Conservation (phyloP, 2,113 vertebrate species). For the Sapayoa aenigma region DNA sequence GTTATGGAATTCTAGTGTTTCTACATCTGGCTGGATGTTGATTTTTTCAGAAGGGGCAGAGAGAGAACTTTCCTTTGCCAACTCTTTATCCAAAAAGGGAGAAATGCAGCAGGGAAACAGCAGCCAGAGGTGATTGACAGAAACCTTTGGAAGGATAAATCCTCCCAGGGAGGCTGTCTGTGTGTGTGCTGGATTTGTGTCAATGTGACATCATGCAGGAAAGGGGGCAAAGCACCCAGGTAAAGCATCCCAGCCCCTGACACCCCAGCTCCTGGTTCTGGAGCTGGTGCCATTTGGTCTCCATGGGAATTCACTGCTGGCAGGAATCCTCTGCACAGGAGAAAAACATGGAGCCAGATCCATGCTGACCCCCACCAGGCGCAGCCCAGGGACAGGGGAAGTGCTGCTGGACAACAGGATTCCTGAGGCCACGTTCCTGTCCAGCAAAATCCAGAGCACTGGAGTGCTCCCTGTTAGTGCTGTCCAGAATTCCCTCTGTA, state of each 20-base stretch:
- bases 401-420: neutral
- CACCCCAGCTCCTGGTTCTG: neutral
- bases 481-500: neutral
- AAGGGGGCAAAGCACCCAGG: neutral
- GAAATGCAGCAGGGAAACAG: neutral
- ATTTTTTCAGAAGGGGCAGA: neutral
- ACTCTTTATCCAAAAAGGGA: neutral
- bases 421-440: neutral
- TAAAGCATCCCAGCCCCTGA: neutral
- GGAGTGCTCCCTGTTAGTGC: neutral
- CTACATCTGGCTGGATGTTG: neutral
- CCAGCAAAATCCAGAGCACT: neutral
- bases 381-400: neutral
- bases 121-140: neutral
- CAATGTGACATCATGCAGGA: neutral
- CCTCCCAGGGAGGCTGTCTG: neutral
- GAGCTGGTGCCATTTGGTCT: neutral
- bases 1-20: neutral
- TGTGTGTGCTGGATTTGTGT: neutral
- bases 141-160: neutral
- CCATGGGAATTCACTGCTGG: slow-evolving; percentile 28
- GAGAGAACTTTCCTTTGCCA: neutral
- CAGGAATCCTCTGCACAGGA: neutral
- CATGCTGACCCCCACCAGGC: neutral
- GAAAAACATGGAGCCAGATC: neutral